Evolutionary conservation across 2,888 invertebrate species (phyloP).

Genomic region (Cyclophora punctaria): DNA sequence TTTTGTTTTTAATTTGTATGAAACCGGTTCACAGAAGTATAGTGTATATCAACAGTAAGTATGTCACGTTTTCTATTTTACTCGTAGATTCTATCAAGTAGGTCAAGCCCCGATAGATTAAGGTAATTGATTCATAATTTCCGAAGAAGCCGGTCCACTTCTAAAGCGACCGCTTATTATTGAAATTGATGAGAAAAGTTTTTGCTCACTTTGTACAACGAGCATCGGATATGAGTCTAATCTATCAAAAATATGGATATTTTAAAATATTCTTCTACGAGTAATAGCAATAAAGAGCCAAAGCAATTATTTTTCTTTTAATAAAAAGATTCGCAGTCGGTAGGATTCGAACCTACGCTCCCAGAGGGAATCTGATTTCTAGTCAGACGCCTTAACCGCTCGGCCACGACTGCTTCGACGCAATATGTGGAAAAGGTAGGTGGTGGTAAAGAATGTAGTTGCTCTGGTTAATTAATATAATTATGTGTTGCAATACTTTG

Average conservation of each 20-base stretch:
- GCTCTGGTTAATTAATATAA: too few relatives aligned
- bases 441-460: too few relatives aligned
- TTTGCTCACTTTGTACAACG: slow-evolving; percentile 12
- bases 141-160: slow-evolving; percentile 17
- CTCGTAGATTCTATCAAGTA: slow-evolving; percentile 13
- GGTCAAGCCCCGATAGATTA: slow-evolving; percentile 20
- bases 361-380: slow-evolving; percentile 92
- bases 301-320: too few relatives aligned
- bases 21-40: too few relatives aligned
- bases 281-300: too few relatives aligned
- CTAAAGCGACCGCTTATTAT: slow-evolving; percentile 29
- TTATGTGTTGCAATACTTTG: too few relatives aligned
- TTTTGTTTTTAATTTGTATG: too few relatives aligned
- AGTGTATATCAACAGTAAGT: too few relatives aligned
- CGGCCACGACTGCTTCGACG: slow-evolving; percentile 83
- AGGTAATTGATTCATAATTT: slow-evolving; percentile 22
- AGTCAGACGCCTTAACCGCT: slow-evolving; percentile 93
- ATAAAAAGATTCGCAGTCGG: slow-evolving; percentile 78
- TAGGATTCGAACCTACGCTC: slow-evolving; percentile 94
- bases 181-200: slow-evolving; percentile 38
- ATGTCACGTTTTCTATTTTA: too few relatives aligned
- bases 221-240: neutral
- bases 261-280: too few relatives aligned
- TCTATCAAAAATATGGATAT: too few relatives aligned
- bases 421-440: too few relatives aligned